Percentiles rank a stretch among this genome's conserved stretches.
phyloP scores from a whole-genome alignment of 1,140 invertebrate species.

The Zaprionus capensis region DNA sequence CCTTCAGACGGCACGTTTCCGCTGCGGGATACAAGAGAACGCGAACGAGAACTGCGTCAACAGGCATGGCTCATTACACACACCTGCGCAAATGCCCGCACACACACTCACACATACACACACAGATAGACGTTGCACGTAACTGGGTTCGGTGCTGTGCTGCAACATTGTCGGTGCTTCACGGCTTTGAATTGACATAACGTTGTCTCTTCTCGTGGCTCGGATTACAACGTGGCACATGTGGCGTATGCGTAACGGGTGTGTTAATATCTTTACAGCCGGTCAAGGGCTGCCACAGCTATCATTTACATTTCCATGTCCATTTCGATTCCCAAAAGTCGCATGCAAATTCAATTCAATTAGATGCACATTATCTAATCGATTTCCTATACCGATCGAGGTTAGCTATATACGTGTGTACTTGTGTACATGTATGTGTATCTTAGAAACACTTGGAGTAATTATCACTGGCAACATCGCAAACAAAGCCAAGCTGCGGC shows the following conservation, averaged over 20 bases:
- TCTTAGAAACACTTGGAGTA: not conserved
- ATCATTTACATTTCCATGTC: slow-evolving; percentile 12
- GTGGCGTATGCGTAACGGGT: slow-evolving; percentile 57
- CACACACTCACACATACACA: not conserved
- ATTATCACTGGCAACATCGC: slow-evolving; percentile 31
- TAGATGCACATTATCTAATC: slow-evolving; percentile 56
- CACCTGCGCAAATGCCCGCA: not conserved
- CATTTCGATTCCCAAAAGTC: slow-evolving; percentile 25
- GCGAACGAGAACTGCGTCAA: slow-evolving; percentile 19
- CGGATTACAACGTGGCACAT: slow-evolving; percentile 36
- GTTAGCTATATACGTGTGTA: not conserved
- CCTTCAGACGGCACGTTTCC: not conserved
- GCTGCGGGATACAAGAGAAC: not conserved
- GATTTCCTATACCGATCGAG: slow-evolving; percentile 53
- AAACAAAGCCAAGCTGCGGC: slow-evolving; percentile 48
- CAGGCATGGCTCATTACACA: not conserved
- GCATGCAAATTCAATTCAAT: slow-evolving; percentile 61
- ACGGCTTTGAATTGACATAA: slow-evolving; percentile 27
- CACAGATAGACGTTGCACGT: not conserved
- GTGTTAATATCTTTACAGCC: not conserved
- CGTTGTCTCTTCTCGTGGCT: slow-evolving; percentile 30
- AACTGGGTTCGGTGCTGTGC: not conserved
- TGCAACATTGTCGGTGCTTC: slow-evolving; percentile 13
- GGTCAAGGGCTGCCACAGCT: slow-evolving; percentile 17
- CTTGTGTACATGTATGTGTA: not conserved